These are phyloP conservation scores for Drosophila lutescens DNA, from an alignment of 2,888 invertebrate genomes.

Conservation along the genomic window DNA sequence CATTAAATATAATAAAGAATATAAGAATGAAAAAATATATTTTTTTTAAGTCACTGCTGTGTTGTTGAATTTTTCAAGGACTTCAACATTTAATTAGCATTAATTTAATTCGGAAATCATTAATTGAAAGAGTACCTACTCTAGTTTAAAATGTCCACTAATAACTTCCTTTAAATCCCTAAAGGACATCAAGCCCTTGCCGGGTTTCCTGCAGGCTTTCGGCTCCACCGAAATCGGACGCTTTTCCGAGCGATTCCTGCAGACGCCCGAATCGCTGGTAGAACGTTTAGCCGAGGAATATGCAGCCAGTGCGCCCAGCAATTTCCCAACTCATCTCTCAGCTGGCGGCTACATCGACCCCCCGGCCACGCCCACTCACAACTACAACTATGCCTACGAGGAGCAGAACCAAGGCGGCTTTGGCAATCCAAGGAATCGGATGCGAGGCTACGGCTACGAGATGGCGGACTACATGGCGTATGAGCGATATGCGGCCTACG, in stretches of 20 bases:
- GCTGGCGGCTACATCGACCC: conserved; percentile 45
- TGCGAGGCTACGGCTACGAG: conserved; percentile 58
- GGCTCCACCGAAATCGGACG: conserved; percentile 94
- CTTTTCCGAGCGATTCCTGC: conserved; percentile 89
- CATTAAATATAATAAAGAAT: too few species aligned
- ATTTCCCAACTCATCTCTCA: conserved; percentile 12
- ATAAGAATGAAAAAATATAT: too few species aligned
- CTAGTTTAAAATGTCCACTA: too few species aligned
- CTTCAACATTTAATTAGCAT: too few species aligned
- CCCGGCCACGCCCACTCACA: conserved; percentile 22
- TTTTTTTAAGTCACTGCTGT: too few species aligned
- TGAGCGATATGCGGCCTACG: conserved; percentile 64
- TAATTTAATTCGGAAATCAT: too few species aligned
- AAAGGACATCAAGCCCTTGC: conserved; percentile 86
- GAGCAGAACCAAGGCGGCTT: conserved; percentile 44
- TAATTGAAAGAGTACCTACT: too few species aligned
- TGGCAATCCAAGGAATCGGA: conserved; percentile 28
- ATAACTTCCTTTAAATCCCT: not conserved
- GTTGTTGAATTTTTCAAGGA: too few species aligned
- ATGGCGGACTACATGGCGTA: conserved; percentile 67
- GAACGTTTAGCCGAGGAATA: conserved; percentile 64
- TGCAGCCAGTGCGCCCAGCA: conserved; percentile 23
- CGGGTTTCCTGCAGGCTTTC: conserved; percentile 93
- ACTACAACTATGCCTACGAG: conserved; percentile 59
- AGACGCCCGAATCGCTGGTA: conserved; percentile 76